Evolutionary conservation across 1,140 invertebrate species (phyloP).

Genomic region (Tetramorium simillimum): DNA sequence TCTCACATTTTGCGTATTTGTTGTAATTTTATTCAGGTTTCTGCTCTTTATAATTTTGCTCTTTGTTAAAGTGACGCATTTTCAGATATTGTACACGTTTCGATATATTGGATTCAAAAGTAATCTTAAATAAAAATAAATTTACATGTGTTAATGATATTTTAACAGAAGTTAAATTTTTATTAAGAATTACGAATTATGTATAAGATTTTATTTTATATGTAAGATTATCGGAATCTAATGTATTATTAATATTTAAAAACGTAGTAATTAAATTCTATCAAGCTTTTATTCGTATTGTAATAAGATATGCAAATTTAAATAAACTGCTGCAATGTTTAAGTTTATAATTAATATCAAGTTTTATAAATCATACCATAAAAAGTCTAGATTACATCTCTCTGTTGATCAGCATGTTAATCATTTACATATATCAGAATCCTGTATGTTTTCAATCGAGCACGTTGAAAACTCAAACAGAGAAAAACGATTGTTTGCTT

Average conservation of each 20-base stretch:
- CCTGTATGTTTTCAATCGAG: constrained; percentile 2
- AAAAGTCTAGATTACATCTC: neutral
- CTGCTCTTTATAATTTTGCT: neutral
- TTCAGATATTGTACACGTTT: neutral
- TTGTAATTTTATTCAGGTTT: constrained; percentile 11
- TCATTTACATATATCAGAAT: constrained; percentile 46
- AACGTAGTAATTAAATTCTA: neutral
- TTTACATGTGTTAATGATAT: neutral
- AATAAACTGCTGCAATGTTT: constrained; percentile 16
- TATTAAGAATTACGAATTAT: neutral
- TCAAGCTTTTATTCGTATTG: neutral
- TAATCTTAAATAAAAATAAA: constrained; percentile 26
- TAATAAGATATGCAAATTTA: constrained; percentile 3
- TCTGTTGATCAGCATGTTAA: neutral
- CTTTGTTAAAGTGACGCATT: neutral
- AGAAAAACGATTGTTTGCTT: constrained; percentile 19
- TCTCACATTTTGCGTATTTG: constrained; percentile 30
- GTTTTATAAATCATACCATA: neutral
- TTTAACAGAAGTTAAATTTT: neutral
- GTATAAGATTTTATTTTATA: neutral
- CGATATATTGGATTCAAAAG: neutral
- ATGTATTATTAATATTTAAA: neutral
- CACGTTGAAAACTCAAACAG: constrained; percentile 30
- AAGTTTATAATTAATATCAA: neutral
- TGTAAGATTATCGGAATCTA: neutral